Evolutionary conservation across 2,113 vertebrate species (phyloP).

Genomic region (Takifugu flavidus): DNA sequence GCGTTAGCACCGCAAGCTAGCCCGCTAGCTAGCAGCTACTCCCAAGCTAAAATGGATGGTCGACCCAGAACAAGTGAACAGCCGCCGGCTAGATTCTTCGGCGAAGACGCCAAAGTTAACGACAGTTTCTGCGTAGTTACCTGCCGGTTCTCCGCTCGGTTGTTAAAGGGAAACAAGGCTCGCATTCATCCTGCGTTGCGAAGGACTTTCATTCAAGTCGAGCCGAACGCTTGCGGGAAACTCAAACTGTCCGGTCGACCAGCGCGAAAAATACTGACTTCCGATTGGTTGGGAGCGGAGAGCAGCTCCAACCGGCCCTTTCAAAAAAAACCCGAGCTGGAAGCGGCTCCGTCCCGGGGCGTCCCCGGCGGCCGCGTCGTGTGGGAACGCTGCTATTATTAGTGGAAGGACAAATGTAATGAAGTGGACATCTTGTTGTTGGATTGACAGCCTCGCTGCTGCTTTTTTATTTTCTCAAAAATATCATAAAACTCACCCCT

Average conservation of each 20-base stretch:
- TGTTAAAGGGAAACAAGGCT: constrained; percentile 47
- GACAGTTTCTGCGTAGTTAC: constrained; percentile 31
- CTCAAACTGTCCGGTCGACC: constrained; percentile 79
- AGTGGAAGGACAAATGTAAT: too few relatives aligned
- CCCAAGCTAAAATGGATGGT: constrained; percentile 60
- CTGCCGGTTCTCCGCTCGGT: constrained; percentile 39
- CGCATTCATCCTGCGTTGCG: constrained; percentile 56
- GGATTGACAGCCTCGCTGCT: too few relatives aligned
- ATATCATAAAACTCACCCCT: too few relatives aligned
- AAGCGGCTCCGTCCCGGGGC: constrained; percentile 37
- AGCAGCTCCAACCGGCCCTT: constrained; percentile 79
- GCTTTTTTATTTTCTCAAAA: too few relatives aligned
- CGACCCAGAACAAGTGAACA: constrained; percentile 30
- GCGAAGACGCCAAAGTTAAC: constrained; percentile 15
- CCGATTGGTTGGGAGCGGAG: constrained; percentile 82
- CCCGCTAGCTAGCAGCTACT: constrained; percentile 25
- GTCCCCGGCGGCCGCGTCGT: not conserved
- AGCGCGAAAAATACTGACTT: constrained; percentile 93
- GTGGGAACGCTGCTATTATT: too few relatives aligned
- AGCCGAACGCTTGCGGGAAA: constrained; percentile 75
- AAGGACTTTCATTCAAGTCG: constrained; percentile 65
- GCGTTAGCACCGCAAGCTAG: constrained; percentile 11
- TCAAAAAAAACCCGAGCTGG: constrained; percentile 74
- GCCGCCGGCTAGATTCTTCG: not conserved
- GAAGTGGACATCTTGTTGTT: too few relatives aligned